These are phyloP conservation scores for Limnephilus auricula DNA, from an alignment of 2,888 invertebrate species.

Conservation along the genomic window DNA sequence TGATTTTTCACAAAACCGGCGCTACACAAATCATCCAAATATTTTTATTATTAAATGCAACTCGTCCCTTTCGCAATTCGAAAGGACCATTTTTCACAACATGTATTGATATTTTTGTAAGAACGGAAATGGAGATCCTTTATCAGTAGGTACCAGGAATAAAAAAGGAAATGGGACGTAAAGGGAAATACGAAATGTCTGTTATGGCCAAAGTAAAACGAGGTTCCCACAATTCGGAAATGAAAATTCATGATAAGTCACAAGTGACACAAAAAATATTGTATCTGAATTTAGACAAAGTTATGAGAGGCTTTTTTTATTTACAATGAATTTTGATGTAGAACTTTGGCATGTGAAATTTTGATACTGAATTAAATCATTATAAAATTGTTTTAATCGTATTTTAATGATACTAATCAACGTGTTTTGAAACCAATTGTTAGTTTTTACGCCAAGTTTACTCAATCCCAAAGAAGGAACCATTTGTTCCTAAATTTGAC, in stretches of 20 bases:
- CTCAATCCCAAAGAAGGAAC: too few relatives aligned
- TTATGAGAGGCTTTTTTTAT: background rate
- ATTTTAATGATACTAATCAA: too few relatives aligned
- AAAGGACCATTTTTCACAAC: background rate
- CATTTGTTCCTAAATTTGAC: too few relatives aligned
- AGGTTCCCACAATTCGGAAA: conserved; percentile 35
- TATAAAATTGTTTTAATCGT: too few relatives aligned
- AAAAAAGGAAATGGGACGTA: conserved; percentile 16
- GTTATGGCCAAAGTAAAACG: background rate
- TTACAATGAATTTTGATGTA: background rate
- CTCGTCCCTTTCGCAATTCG: background rate
- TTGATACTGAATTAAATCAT: background rate
- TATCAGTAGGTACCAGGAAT: background rate
- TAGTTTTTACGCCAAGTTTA: too few relatives aligned
- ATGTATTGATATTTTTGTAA: background rate
- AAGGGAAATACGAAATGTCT: conserved; percentile 38
- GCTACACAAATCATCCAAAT: background rate
- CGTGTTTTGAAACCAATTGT: too few relatives aligned
- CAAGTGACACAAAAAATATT: conserved; percentile 33
- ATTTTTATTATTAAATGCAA: background rate
- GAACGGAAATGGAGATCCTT: conserved; percentile 38
- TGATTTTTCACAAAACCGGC: too few relatives aligned
- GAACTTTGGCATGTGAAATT: background rate
- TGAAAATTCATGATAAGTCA: conserved; percentile 48
- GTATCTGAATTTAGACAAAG: background rate